Conservation (phyloP, 2,113 vertebrate genomes). For the Sphaerodactylus townsendi region DNA sequence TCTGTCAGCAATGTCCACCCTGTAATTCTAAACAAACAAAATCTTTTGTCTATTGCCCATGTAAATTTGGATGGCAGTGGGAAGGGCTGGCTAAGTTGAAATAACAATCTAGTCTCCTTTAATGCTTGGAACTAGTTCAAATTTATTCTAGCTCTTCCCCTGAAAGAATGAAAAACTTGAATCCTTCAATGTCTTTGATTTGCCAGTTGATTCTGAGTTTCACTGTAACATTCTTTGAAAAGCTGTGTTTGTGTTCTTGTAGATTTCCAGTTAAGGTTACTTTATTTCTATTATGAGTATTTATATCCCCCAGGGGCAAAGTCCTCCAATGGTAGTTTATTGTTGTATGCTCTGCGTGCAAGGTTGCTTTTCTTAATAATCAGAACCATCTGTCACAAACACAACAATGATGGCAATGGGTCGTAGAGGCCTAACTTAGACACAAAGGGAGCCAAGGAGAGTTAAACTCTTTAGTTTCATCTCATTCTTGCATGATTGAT, state of each 20-base stretch:
- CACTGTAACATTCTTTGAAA: slow-evolving; percentile 30
- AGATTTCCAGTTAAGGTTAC: slow-evolving; percentile 48
- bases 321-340: slow-evolving; percentile 67
- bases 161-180: background rate
- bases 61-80: too few species aligned
- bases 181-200: background rate
- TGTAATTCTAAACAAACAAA: too few species aligned
- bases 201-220: slow-evolving; percentile 46
- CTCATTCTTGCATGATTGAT: slow-evolving; percentile 72
- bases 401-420: slow-evolving; percentile 67
- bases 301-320: slow-evolving; percentile 70
- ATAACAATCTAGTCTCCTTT: background rate
- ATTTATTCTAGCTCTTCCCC: background rate
- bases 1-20: too few species aligned
- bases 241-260: slow-evolving; percentile 50
- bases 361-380: slow-evolving; percentile 76
- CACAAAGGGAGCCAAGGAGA: slow-evolving; percentile 67
- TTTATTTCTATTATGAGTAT: slow-evolving; percentile 68
- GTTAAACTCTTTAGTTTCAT: slow-evolving; percentile 67
- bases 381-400: slow-evolving; percentile 73
- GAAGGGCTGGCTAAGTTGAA: too few species aligned
- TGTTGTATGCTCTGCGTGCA: slow-evolving; percentile 72
- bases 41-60: too few species aligned
- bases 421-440: slow-evolving; percentile 70
- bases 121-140: background rate